phyloP scores from a whole-genome alignment of 1,140 invertebrate genomes.

The Drosophila tani region DNA sequence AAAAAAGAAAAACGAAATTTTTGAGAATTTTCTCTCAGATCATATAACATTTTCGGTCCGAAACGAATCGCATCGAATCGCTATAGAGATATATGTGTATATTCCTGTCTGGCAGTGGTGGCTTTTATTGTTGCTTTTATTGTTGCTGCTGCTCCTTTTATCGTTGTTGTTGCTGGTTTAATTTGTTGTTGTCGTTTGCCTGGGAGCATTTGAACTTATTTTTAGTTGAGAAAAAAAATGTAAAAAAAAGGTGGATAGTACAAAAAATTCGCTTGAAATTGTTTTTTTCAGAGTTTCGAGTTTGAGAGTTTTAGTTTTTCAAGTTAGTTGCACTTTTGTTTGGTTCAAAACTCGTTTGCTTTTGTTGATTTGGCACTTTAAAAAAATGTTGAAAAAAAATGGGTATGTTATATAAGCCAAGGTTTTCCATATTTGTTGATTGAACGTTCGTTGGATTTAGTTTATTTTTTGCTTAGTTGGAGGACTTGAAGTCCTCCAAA shows the following conservation, averaged over 20 bases:
- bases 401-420: constrained; percentile 55
- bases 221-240: constrained; percentile 61
- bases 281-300: constrained; percentile 16
- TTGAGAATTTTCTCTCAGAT: constrained; percentile 58
- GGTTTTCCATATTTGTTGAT: constrained; percentile 22
- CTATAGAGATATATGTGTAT: constrained; percentile 34
- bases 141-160: constrained; percentile 35
- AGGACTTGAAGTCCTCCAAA: background rate
- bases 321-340: constrained; percentile 16
- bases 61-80: constrained; percentile 31
- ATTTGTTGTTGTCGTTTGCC: constrained; percentile 41
- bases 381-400: constrained; percentile 71
- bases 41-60: constrained; percentile 70
- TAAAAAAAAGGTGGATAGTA: constrained; percentile 28
- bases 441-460: constrained; percentile 19
- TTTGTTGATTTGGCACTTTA: constrained; percentile 51
- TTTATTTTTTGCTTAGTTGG: constrained; percentile 19
- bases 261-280: constrained; percentile 22
- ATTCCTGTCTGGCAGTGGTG: constrained; percentile 55
- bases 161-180: constrained; percentile 42
- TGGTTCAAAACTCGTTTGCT: background rate
- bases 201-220: constrained; percentile 62
- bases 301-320: constrained; percentile 7
- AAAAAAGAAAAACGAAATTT: constrained; percentile 31
- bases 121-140: constrained; percentile 17